Percentiles rank a stretch among this genome's conserved stretches.
Conservation (phyloP, 2,113 vertebrate genomes). For the Stercorarius parasiticus region DNA sequence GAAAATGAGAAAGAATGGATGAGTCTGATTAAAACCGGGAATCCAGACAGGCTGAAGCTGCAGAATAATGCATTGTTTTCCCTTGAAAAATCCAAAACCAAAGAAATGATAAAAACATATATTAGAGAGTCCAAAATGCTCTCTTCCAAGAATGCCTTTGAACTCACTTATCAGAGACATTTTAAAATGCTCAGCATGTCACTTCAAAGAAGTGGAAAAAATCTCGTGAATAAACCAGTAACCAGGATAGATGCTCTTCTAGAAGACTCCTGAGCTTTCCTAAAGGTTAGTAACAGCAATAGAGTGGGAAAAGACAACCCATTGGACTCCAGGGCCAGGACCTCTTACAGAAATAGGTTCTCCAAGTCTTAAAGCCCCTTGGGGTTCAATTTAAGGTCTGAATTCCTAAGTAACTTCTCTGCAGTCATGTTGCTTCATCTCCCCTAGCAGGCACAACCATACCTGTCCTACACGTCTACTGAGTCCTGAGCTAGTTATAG, state of each 20-base stretch:
- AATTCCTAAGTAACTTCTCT: background rate
- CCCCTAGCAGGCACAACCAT: background rate
- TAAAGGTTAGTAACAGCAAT: background rate
- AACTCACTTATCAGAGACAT: background rate
- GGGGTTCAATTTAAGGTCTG: background rate
- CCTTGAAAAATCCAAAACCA: background rate
- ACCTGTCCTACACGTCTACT: background rate
- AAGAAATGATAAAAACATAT: background rate
- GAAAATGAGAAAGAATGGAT: background rate
- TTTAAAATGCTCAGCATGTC: background rate
- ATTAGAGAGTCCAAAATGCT: background rate
- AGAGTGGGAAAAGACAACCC: background rate
- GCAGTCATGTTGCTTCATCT: background rate
- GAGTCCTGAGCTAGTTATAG: background rate
- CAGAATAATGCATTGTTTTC: background rate
- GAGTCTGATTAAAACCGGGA: background rate
- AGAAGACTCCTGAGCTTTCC: background rate
- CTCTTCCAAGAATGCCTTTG: background rate
- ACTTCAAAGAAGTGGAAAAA: background rate
- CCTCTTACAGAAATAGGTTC: background rate
- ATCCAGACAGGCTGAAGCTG: background rate
- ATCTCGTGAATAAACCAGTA: rapidly evolving
- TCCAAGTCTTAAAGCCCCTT: background rate
- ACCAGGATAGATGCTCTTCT: background rate
- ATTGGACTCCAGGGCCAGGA: background rate